phyloP scores from a whole-genome alignment of 2,888 invertebrate genomes.

The Barypeithes pellucidus region DNA sequence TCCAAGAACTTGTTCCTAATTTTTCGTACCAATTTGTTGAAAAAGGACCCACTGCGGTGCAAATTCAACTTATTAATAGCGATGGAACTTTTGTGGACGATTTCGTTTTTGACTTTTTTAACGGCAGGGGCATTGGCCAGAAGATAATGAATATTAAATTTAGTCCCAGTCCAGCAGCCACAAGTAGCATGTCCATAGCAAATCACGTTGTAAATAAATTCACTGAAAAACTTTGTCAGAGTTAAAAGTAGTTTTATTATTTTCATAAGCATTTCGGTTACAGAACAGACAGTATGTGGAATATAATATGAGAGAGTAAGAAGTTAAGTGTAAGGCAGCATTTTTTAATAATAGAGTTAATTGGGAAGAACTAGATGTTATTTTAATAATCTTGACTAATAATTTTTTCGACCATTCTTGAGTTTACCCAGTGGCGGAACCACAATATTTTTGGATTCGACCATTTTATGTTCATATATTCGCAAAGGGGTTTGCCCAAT shows the following conservation, averaged over 20 bases:
- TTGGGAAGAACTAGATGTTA: too few species aligned
- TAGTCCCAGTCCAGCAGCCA: constrained; percentile 96
- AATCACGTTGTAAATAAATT: constrained; percentile 77
- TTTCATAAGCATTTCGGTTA: too few species aligned
- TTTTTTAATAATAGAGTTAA: too few species aligned
- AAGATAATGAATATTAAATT: constrained; percentile 93
- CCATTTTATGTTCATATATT: too few species aligned
- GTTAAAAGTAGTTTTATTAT: background rate
- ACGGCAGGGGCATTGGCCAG: constrained; percentile 79
- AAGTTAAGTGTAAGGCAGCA: too few species aligned
- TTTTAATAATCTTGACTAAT: too few species aligned
- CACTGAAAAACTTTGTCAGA: constrained; percentile 26
- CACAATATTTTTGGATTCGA: too few species aligned
- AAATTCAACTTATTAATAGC: constrained; percentile 92
- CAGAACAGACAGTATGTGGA: too few species aligned
- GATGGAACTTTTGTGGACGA: constrained; percentile 93
- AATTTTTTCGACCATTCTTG: too few species aligned
- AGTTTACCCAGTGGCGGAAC: too few species aligned
- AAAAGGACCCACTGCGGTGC: constrained; percentile 89
- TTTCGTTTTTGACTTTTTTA: constrained; percentile 90
- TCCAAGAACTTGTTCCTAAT: constrained; percentile 56
- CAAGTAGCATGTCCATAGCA: constrained; percentile 94
- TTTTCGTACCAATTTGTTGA: constrained; percentile 50
- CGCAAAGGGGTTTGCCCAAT: too few species aligned
- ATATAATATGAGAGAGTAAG: too few species aligned